Conservation (phyloP, 2,113 vertebrate genomes). For the Gracilinanus agilis region DNA sequence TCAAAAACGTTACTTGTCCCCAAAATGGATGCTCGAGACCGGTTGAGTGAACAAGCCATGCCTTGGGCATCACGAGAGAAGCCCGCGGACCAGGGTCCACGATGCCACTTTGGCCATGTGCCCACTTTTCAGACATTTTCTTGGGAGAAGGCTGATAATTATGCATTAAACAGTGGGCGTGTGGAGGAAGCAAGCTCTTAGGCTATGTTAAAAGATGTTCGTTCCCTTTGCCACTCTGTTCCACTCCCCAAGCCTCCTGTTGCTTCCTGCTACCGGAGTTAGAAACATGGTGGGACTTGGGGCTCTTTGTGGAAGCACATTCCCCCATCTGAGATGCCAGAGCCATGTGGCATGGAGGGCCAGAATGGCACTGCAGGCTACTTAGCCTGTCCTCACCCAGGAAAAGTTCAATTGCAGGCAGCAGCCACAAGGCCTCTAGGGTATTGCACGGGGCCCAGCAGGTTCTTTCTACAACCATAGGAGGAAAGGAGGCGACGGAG, state of each 20-base stretch:
- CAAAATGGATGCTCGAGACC: no score
- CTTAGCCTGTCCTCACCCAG: conserved; percentile 37
- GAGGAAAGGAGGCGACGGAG: background rate
- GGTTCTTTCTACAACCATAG: background rate
- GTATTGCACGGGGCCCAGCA: no score
- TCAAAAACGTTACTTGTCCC: no score
- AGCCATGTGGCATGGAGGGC: conserved; percentile 50
- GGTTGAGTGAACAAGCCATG: no score
- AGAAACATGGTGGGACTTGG: conserved; percentile 71
- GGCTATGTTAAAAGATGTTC: conserved; percentile 67
- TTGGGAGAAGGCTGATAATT: conserved; percentile 69
- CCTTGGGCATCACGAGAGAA: no score
- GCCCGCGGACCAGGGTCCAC: no score
- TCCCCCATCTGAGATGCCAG: conserved; percentile 71
- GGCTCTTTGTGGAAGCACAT: conserved; percentile 64
- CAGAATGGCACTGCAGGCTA: conserved; percentile 52
- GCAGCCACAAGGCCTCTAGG: no score
- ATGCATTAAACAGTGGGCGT: conserved; percentile 61
- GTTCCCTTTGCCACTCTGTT: no score
- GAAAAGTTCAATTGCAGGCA: conserved; percentile 51
- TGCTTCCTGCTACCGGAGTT: conserved; percentile 42
- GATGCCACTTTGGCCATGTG: no score
- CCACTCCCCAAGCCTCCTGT: no score
- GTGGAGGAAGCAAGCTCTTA: conserved; percentile 56
- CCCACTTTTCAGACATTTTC: conserved; percentile 50